Evolutionary conservation across 2,888 invertebrate genomes (phyloP), one percentile per base, ranked within the genome.

Genomic region (Herminia tarsipennalis): DNA sequence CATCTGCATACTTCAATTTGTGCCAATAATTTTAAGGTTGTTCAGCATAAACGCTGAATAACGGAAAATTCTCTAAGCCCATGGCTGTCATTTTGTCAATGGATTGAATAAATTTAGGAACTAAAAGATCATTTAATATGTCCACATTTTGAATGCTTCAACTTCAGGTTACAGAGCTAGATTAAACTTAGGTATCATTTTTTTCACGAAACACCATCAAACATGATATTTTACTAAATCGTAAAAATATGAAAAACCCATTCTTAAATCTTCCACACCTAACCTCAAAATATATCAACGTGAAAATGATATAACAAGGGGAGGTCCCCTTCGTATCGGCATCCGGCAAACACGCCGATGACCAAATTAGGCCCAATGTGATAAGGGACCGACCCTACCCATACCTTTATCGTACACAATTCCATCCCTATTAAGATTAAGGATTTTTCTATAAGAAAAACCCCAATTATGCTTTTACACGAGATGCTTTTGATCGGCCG

Each of bases 351-450:
- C 39, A 46, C 8, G 40, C 14, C 46, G 35, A 35, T 40, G 35
- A 36, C 36, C 35, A 47, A 47, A 41, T 41, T 41, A 47, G 40
- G 30, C 28, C 16, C 28, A 27, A 24, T 16, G 36, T 25, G 30
- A 41, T 47, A 41, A n/a, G 32, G 21, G 32, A 34, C 20, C 40
- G 35, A 47, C 46, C 46, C 27, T 18, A 30, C 34, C 39, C 35
- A 41, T 35, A 36, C 46, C 46, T 36, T 41, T 41, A 41, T 47
- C 36, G 30, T 21, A 36, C 36, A 47, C 35, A 41, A 47, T 41
- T 47, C 41, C 27, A 27, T 21, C 40, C 32, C 46, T 27, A 41
- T 47, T 41, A 47, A 45, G 45, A 45, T 45, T 45, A 22, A 29
- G 40, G 28, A 40, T 18, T 36, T 40, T 47, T 47, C 40, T 41